Conservation (phyloP, 2,797 vertebrate species). For the Leptatherina wallacei region DNA sequence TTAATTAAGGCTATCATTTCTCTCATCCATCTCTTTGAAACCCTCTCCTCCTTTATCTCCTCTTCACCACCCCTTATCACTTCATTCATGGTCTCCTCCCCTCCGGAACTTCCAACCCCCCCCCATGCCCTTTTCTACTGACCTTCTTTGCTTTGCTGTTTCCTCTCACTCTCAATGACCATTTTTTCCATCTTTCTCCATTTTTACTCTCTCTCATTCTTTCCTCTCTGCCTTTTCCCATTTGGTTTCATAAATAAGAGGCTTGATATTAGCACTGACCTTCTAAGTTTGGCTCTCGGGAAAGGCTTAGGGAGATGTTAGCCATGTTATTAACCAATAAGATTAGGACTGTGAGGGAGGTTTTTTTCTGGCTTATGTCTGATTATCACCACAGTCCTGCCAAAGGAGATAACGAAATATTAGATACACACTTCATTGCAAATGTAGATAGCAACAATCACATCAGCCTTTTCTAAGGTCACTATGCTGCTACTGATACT, state of each 20-base stretch:
- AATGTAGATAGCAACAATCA: slow-evolving; percentile 37
- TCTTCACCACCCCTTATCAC: slow-evolving; percentile 36
- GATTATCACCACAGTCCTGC: slow-evolving; percentile 66
- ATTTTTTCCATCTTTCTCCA: slow-evolving; percentile 10
- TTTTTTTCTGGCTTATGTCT: slow-evolving; percentile 55
- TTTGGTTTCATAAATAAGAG: slow-evolving; percentile 64
- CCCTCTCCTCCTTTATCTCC: slow-evolving; percentile 38
- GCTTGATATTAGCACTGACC: slow-evolving; percentile 70
- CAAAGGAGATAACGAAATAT: slow-evolving; percentile 34
- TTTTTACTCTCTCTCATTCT: slow-evolving; percentile 30
- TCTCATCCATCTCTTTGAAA: slow-evolving; percentile 57
- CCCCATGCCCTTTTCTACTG: slow-evolving; percentile 15
- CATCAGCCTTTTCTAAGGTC: slow-evolving; percentile 8
- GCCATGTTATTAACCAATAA: slow-evolving; percentile 73
- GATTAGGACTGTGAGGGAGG: slow-evolving; percentile 63
- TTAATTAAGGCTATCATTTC: slow-evolving; percentile 72
- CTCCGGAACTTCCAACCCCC: slow-evolving; percentile 36
- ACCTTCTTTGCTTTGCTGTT: slow-evolving; percentile 11
- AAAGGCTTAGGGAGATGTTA: slow-evolving; percentile 63
- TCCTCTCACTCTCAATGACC: not conserved
- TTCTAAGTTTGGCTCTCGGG: slow-evolving; percentile 66
- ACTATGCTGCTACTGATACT: slow-evolving; percentile 5
- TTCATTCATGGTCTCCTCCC: slow-evolving; percentile 30
- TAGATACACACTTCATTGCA: slow-evolving; percentile 31
- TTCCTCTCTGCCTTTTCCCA: slow-evolving; percentile 14